Base-by-base conservation (phyloP, 2,113 vertebrate species). In the Limanda limanda region DNA sequence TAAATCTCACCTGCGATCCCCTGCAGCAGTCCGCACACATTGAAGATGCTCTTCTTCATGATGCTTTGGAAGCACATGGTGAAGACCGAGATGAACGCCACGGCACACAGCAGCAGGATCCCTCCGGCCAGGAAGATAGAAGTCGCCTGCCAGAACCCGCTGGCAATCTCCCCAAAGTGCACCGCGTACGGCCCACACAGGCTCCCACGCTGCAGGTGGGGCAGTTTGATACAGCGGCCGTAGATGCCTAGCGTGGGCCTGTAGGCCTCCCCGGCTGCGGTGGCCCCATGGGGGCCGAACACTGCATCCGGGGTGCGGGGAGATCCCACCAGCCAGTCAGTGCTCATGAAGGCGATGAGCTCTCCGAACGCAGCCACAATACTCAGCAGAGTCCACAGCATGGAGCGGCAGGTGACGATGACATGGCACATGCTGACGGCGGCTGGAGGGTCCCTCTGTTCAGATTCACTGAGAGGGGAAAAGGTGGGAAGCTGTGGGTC, bases 21-120 rank as follows among this genome's bases (percentile, higher is more conserved):
- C 92, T 99, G 98, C 92, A 99, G 94, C 86, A 99, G 94, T 67
- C 98, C 98, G 24, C 98, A 99, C 82, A 99, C 96, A 69, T 99
- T 99, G 95, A 99, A 99, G 92, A 99, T 98, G 91, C 98, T 99
- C 87, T 99, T 99, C 95, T 97, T 98, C 96, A 99, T 96, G 87
- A 99, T 95, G 86, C 98, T 99, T 80, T 99, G 97, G 92, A 99
- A 96, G 64, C 98, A 99, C 96, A 99, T 96, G 78, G 96, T 98
- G 89, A 99, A 98, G 83, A 99, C 95, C 0, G 98, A 98, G 76
- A 99, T 95, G 74, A 99, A 94, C 0, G 97, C 97, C 91, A 99
- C 96, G 0, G 92, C 92, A n/a, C 96, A 97, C 72, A 99, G 96
- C 63, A 99, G 95, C 91, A 97, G 94, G 92, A 99, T 98, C 51